Base-by-base conservation (phyloP, 2,113 vertebrate genomes). In the Cephalopholis sonnerati region DNA sequence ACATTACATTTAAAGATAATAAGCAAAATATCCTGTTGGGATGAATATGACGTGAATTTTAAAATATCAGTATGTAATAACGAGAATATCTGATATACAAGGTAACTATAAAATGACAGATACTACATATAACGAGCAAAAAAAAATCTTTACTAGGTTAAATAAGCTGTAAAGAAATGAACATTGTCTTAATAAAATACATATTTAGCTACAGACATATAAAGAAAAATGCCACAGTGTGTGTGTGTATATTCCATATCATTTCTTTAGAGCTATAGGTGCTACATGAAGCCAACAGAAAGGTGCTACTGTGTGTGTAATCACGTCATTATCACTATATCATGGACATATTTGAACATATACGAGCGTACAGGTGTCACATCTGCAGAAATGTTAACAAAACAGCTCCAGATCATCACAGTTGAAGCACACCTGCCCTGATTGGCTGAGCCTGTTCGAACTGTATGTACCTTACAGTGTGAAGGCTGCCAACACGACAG, bases 301-400 rank as follows among this genome's bases (percentile, higher is more conserved):
- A 36, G 36, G 24, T 44, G 17, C 27, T 11, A 7, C 29, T 70
- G n/a, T 70, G n/a, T 62, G 36, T 48, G 24, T 69, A 51, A 27
- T 68, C 10, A 11, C 54, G 29, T 74, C 48, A 68, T 70, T 62
- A 39, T 54, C 53, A 71, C 27, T 32, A 29, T 18, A 78, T 58
- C 54, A 27, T 75, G 44, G 71, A 41, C 44, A 59, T 36, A 62
- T 53, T n/a, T 75, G 44, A 75, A 41, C 44, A 59, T 36, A 62
- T 53, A 16, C 27, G 18, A 48, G 15, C 5, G 1, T 17, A 27
- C 20, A 53, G 32, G 36, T 27, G 46, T 71, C 48, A 15, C 7
- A 50, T 44, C 53, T 25, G 18, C 27, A 64, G n/a, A 76, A 57
- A 77, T 65, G 32, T 20, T 0, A 44, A 61, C 59, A 36, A 36